Conservation (phyloP, 2,797 vertebrate species). For the Simalia tracyae region DNA sequence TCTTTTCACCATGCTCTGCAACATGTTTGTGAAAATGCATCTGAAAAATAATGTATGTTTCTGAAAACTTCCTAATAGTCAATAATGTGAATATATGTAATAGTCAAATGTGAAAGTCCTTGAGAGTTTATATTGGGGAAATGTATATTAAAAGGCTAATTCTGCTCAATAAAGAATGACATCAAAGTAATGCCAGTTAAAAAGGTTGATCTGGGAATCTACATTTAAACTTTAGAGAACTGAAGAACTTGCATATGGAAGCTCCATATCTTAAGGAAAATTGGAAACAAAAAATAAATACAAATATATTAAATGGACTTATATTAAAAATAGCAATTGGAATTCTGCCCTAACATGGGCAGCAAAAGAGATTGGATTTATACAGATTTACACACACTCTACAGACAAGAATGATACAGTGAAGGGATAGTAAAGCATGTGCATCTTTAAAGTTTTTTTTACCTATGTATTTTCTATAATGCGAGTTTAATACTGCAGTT, state of each 20-base stretch:
- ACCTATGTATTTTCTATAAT: background rate
- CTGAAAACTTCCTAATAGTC: background rate
- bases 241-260: background rate
- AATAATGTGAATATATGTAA: background rate
- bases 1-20: background rate
- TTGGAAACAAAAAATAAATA: background rate
- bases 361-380: background rate
- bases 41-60: background rate
- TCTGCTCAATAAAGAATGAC: background rate
- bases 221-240: background rate
- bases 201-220: background rate
- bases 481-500: background rate
- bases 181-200: background rate
- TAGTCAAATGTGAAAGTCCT: background rate
- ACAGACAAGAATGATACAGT: background rate
- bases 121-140: background rate
- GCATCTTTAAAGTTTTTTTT: background rate
- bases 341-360: background rate
- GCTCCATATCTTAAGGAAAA: background rate
- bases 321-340: background rate
- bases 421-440: background rate
- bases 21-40: background rate
- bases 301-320: background rate
- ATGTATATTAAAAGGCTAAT: background rate
- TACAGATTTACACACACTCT: background rate